A percentile compares a stretch with the other conserved stretches of the same genome.
phyloP scores from a whole-genome alignment of 2,113 vertebrate species.

The Microtus pennsylvanicus region DNA sequence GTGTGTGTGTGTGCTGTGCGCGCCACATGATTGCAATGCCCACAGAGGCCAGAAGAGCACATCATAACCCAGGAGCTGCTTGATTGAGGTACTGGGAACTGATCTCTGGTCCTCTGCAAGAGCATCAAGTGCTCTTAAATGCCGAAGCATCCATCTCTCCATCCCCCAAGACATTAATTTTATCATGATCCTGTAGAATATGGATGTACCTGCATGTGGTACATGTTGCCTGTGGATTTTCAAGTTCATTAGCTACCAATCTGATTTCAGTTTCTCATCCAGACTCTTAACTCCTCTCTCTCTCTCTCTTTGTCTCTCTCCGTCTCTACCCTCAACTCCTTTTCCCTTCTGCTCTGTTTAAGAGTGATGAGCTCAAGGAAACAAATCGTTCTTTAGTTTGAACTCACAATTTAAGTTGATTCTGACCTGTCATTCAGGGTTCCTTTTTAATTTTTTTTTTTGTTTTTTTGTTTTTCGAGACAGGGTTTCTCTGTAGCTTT shows the following conservation, averaged over 20 bases:
- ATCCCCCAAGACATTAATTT: rapidly evolving
- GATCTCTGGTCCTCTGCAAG: not conserved
- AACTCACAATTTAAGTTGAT: too few relatives aligned
- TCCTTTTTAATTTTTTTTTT: not conserved
- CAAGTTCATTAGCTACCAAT: rapidly evolving
- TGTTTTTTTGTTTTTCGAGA: too few relatives aligned
- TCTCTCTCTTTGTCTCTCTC: too few relatives aligned
- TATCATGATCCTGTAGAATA: rapidly evolving
- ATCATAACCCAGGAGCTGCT: not conserved
- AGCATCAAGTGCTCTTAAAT: not conserved
- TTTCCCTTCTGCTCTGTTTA: too few relatives aligned
- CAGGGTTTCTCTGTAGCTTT: too few relatives aligned
- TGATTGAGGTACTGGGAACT: not conserved
- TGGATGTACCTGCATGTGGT: rapidly evolving
- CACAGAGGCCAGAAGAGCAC: not conserved
- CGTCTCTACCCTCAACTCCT: not conserved
- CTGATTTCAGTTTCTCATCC: not conserved
- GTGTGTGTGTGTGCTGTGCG: too few relatives aligned
- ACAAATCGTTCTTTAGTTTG: not conserved
- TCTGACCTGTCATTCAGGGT: not conserved
- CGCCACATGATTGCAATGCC: not conserved
- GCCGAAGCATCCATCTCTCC: not conserved
- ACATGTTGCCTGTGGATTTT: rapidly evolving
- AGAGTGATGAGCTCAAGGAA: not conserved
- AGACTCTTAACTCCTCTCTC: not conserved